Base-by-base conservation (phyloP, 2,888 invertebrate genomes). In the Brachynemurus nebulosus region DNA sequence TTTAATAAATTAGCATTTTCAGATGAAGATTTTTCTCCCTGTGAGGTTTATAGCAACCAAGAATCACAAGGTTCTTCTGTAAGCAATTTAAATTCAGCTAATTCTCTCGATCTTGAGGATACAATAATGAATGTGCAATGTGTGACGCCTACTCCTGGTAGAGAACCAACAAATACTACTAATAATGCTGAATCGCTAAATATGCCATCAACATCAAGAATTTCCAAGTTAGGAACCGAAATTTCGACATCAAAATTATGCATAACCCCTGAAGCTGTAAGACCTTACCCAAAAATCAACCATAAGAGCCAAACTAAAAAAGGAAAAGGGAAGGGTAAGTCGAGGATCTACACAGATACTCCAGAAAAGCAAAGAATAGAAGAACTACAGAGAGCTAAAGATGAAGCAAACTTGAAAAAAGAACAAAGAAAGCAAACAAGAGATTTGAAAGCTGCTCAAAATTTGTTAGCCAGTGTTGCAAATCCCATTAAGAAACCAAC, bases 11-110 rank as follows among this genome's bases (percentile, higher is more conserved):
- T n/a, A n/a, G n/a, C n/a, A n/a, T n/a, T n/a, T n/a, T n/a, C n/a
- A n/a, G n/a, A n/a, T n/a, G n/a, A n/a, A n/a, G 44, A 46, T 52
- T 40, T 52, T 52, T 1, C 49, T 53, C 12, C 40, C 38, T 5
- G 35, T 42, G 12, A 45, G 47, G 33, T 50, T 50, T 40, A 40
- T 35, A 17, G 44, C 25, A 6, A 23, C 25, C 25, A 23, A 23
- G 25, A 23, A 23, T 6, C 25, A 6, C 25, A 6, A 23, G 9
- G 9, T 23, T 6, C 6, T 23, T 9, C 25, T 23, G 9, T 9
- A 23, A 23, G 9, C 9, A 9, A 23, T 23, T 23, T 9, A 23
- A 34, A n/a, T 34, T n/a, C n/a, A n/a, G 14, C 14, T 11, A 7
- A 40, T 23, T 2, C 4, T 3, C 11, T 2, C 2, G 2, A 3